These are phyloP conservation scores for Esox niger DNA, from an alignment of 2,113 vertebrate genomes.

Conservation along the genomic window DNA sequence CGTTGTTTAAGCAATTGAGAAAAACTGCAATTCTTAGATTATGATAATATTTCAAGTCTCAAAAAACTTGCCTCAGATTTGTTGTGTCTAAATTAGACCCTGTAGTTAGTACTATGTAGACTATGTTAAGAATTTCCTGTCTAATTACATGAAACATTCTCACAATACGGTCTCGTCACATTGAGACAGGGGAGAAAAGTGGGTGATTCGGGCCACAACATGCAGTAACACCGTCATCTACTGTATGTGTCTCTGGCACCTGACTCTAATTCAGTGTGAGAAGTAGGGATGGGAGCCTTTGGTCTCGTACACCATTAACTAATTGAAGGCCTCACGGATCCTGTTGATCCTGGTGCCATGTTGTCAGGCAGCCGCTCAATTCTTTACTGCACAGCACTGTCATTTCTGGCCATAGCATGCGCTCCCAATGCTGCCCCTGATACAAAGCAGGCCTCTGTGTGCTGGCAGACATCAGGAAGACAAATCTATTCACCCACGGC, in stretches of 20 bases:
- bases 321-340: slow-evolving; percentile 57
- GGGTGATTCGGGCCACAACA: no score
- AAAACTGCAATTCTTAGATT: no score
- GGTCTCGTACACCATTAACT: slow-evolving; percentile 26
- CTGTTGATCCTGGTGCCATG: slow-evolving; percentile 44
- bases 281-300: slow-evolving; percentile 24
- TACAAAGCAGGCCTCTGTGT: slow-evolving; percentile 15
- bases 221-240: not conserved
- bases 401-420: slow-evolving; percentile 21
- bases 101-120: no score
- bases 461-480: not conserved
- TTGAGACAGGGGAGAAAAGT: no score
- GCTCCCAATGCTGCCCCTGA: slow-evolving; percentile 15
- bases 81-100: no score
- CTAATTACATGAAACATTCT: no score
- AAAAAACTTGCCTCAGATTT: no score
- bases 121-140: no score
- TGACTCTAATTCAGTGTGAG: slow-evolving; percentile 49
- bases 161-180: no score
- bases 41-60: no score
- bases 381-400: slow-evolving; percentile 39
- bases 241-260: slow-evolving; percentile 8
- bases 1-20: no score
- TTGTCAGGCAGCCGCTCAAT: slow-evolving; percentile 25
- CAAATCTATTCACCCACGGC: not conserved